phyloP scores from a whole-genome alignment of 2,113 vertebrate genomes.

The Leiothrix lutea region DNA sequence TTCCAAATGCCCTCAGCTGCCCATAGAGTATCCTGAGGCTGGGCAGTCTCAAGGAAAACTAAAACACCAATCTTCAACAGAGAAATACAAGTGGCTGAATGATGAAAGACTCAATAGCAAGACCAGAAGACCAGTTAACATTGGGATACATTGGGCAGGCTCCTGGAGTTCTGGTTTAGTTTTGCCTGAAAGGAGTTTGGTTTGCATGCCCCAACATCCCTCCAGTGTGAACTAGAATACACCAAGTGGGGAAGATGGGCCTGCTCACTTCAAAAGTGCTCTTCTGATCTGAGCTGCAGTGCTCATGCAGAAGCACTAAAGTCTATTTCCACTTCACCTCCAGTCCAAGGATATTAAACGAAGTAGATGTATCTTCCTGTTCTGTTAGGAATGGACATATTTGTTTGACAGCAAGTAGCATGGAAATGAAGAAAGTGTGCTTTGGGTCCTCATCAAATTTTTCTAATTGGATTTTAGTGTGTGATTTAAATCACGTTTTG shows the following conservation, averaged over 20 bases:
- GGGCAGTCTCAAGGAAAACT: background rate
- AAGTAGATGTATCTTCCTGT: background rate
- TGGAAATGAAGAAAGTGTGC: background rate
- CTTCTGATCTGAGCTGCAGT: background rate
- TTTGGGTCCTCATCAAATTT: background rate
- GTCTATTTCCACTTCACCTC: background rate
- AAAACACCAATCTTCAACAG: background rate
- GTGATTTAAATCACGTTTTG: background rate
- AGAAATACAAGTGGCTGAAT: background rate
- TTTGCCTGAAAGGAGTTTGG: background rate
- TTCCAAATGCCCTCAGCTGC: background rate
- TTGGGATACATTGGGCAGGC: background rate
- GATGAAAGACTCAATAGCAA: background rate
- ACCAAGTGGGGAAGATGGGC: background rate
- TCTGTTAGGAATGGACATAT: background rate
- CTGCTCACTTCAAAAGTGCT: background rate
- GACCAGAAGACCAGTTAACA: background rate
- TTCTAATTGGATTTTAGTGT: background rate
- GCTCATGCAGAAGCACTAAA: background rate
- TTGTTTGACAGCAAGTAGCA: background rate
- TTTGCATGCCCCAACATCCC: background rate
- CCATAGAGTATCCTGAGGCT: background rate
- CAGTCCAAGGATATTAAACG: background rate
- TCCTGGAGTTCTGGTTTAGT: background rate
- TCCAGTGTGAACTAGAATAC: background rate